Percentiles rank a stretch among this genome's conserved stretches.
Conservation (phyloP, 2,797 vertebrate genomes). For the Falco biarmicus region DNA sequence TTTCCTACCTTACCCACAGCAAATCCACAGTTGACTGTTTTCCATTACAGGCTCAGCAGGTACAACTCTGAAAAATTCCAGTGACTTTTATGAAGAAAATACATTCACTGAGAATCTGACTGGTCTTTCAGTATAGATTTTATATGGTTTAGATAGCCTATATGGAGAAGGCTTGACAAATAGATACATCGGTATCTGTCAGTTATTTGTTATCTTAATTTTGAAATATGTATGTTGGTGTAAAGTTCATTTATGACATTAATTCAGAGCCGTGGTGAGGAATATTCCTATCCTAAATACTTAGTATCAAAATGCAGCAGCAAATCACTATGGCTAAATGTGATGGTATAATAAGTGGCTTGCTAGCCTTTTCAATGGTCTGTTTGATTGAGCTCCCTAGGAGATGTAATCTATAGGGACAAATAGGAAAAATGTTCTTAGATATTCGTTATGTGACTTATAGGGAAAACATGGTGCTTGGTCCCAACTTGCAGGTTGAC, state of each 20-base stretch:
- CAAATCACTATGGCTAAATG: not conserved
- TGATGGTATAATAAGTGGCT: not conserved
- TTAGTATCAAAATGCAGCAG: not conserved
- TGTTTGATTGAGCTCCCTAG: not conserved
- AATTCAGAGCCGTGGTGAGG: accelerated
- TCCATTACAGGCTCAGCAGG: not conserved
- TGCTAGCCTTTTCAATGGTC: not conserved
- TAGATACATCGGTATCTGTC: not conserved
- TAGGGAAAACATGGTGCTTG: not conserved
- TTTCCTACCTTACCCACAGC: not conserved
- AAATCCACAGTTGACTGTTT: not conserved
- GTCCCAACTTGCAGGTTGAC: not conserved
- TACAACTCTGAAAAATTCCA: not conserved
- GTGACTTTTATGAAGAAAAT: not conserved
- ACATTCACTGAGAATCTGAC: not conserved
- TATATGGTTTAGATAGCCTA: not conserved
- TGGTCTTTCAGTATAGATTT: not conserved
- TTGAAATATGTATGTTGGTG: not conserved
- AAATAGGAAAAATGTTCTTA: not conserved
- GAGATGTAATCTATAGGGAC: not conserved
- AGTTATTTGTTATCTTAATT: not conserved
- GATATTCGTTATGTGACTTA: not conserved
- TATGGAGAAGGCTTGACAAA: not conserved
- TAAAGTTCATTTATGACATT: not conserved
- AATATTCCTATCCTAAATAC: not conserved